These are phyloP conservation scores for Pteria penguin DNA, from an alignment of 2,888 invertebrate species.

Conservation along the genomic window DNA sequence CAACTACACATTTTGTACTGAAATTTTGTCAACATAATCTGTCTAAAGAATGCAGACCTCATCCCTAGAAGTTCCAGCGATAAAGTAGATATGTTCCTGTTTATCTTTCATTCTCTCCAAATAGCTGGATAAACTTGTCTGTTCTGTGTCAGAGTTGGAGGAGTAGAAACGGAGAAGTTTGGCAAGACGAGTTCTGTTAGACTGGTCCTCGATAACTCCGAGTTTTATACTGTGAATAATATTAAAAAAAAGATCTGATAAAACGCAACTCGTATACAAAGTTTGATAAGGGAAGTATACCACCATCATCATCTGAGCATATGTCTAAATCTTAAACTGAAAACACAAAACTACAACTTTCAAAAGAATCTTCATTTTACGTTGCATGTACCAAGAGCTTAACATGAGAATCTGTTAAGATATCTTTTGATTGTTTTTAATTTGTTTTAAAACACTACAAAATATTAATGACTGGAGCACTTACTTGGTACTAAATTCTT, in stretches of 20 bases:
- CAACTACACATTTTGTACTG: neutral
- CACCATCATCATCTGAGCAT: too few relatives aligned
- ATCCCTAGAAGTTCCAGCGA: slow-evolving; percentile 92
- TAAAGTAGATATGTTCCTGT: slow-evolving; percentile 97
- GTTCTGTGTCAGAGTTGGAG: slow-evolving; percentile 85
- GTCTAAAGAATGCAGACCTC: slow-evolving; percentile 83
- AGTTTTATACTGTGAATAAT: slow-evolving; percentile 87
- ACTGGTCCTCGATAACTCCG: slow-evolving; percentile 98
- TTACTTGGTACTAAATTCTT: slow-evolving; percentile 98
- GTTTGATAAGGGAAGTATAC: too few relatives aligned
- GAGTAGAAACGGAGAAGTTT: slow-evolving; percentile 94
- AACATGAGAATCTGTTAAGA: too few relatives aligned
- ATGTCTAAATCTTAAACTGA: too few relatives aligned
- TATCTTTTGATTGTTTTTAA: too few relatives aligned
- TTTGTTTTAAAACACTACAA: too few relatives aligned
- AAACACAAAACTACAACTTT: too few relatives aligned
- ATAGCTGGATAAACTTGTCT: slow-evolving; percentile 91
- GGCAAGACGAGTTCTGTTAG: slow-evolving; percentile 96
- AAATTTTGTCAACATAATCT: neutral
- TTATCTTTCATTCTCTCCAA: slow-evolving; percentile 96
- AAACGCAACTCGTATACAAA: too few relatives aligned
- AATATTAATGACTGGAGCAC: too few relatives aligned
- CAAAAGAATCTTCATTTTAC: too few relatives aligned
- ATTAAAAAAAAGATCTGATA: too few relatives aligned
- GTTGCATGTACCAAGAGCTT: too few relatives aligned